Base-by-base conservation (phyloP, 2,888 invertebrate genomes). In the Spicauda simplicius region DNA sequence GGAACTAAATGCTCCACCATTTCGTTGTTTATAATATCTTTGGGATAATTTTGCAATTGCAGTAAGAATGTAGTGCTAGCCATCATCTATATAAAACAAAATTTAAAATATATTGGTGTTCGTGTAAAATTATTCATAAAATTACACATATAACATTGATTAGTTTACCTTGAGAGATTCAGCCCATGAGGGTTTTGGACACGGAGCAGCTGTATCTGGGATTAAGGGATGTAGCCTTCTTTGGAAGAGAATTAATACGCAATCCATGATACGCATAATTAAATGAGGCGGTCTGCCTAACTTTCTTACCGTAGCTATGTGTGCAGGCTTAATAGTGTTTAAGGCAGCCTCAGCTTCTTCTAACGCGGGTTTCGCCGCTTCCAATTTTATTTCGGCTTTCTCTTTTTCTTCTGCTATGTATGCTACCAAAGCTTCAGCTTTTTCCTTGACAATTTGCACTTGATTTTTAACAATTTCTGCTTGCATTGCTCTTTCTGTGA, bases 181-280 rank as follows among this genome's bases (percentile, higher is more conserved):
- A 8, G 97, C 95, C 99, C 99, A 99, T 0, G 98, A 98, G 2
- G 99, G 99, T 81, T 98, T 99, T 0, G 98, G 97, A 81, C 97
- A 98, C 0, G 96, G 95, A 0, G 96, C 95, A 37, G 97, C 95
- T 0, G 96, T 95, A 83, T 99, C 99, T 5, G 96, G 94, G 75
- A 96, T 95, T 6, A 97, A 95, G 0, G 97, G 95, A 83, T 98
- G 97, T 56, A 98, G 83, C 86, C 96, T 96, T 71, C 98, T 95
- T 93, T 98, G 98, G 83, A 99, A 99, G 25, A 99, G 90, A 76
- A 99, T 97, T 76, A 99, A 84, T 0, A 98, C 99, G 83, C 98
- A 98, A 86, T 99, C 99, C 99, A 99, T 99, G 76, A 99, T 99
- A 71, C 99, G 95, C 99, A 99, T 97, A 80, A 99, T 99, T 11